phyloP scores from a whole-genome alignment of 2,113 vertebrate species.

The Centrocercus urophasianus region DNA sequence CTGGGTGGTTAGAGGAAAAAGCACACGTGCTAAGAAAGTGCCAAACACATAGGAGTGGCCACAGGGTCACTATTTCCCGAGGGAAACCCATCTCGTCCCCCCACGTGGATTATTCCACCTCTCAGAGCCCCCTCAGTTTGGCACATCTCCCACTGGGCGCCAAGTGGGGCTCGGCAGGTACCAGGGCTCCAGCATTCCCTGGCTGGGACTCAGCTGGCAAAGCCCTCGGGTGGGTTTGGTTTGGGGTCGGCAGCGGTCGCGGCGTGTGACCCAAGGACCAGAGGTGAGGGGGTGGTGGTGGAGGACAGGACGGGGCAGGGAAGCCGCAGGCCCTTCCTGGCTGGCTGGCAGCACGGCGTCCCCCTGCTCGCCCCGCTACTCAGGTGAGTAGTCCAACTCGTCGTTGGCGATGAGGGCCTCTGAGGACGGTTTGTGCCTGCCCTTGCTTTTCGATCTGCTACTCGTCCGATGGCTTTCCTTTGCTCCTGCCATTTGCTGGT shows the following conservation, averaged over 20 bases:
- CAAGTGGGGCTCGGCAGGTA: neutral
- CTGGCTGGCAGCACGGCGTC: neutral
- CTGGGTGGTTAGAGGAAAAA: neutral
- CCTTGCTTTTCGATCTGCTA: conserved; percentile 86
- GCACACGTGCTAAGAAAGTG: neutral
- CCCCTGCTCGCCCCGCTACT: conserved; percentile 62
- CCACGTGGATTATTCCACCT: neutral
- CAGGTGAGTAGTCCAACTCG: conserved; percentile 84
- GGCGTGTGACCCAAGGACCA: conserved; percentile 16
- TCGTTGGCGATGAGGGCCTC: conserved; percentile 88
- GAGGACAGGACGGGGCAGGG: conserved; percentile 42
- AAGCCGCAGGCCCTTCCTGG: conserved; percentile 56
- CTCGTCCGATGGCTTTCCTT: conserved; percentile 81
- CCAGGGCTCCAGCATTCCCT: neutral
- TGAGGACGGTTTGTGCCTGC: conserved; percentile 82
- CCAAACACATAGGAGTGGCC: neutral
- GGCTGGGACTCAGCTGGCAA: neutral
- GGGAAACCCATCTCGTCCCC: neutral
- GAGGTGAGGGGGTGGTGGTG: conserved; percentile 47
- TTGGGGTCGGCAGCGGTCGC: neutral
- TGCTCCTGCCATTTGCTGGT: conserved; percentile 84
- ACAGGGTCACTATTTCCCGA: neutral
- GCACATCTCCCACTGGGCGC: conserved; percentile 11
- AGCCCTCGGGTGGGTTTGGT: neutral
- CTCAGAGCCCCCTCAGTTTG: neutral